Percentiles rank a stretch among this genome's conserved stretches.
Evolutionary conservation across 2,113 vertebrate species (phyloP).

Genomic region (Poeciliopsis prolifica): DNA sequence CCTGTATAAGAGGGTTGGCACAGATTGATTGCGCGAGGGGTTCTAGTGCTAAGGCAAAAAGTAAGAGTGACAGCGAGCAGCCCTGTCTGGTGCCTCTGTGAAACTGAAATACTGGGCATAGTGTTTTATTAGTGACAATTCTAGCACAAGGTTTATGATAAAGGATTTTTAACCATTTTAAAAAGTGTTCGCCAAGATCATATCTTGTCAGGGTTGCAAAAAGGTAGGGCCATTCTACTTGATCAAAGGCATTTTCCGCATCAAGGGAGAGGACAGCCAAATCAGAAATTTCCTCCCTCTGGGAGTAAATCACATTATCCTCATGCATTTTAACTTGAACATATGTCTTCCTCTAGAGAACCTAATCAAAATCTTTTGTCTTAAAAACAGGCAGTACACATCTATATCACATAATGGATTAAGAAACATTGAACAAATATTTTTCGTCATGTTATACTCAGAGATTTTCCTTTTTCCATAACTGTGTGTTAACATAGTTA

Average conservation of each 20-base stretch:
- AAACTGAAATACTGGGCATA: neutral
- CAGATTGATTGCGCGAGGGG: neutral
- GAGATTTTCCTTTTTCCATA: conserved; percentile 2
- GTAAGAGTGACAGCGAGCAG: neutral
- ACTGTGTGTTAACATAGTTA: conserved; percentile 1
- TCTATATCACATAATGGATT: neutral
- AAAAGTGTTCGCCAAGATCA: neutral
- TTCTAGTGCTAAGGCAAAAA: too few relatives aligned
- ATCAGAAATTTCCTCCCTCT: too few relatives aligned
- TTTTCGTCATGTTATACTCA: neutral
- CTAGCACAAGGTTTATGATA: neutral
- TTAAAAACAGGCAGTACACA: neutral
- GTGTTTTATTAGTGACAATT: neutral
- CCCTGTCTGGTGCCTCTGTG: neutral
- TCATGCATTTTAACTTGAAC: conserved; percentile 30
- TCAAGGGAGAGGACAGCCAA: too few relatives aligned
- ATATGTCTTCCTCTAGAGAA: neutral
- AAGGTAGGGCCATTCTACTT: too few relatives aligned
- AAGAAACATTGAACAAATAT: neutral
- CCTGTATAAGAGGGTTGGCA: neutral
- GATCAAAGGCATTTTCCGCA: too few relatives aligned
- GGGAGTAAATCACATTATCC: neutral
- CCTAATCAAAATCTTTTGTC: conserved; percentile 2
- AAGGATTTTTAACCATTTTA: neutral
- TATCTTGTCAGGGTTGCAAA: too few relatives aligned